Evolutionary conservation across 2,113 vertebrate species (phyloP), one percentile per base, ranked within the genome.

Genomic region (Neofelis nebulosa): DNA sequence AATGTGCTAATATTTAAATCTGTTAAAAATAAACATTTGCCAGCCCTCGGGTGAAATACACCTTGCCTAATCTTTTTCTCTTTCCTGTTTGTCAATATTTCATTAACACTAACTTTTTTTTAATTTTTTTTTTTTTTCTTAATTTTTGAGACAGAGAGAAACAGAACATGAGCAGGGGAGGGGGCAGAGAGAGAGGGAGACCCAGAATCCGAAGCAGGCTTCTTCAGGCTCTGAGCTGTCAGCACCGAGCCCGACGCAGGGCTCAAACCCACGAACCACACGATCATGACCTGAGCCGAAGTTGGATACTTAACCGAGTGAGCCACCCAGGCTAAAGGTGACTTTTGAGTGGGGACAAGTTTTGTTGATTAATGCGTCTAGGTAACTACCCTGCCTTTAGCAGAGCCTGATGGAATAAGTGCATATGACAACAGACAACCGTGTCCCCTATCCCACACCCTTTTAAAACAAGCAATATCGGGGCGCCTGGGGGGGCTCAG

Each of bases 1-100:
- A 21, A 18, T 57, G 16, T 66, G 33, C 57, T 92, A 66, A 87
- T 66, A 92, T 95, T 91, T 81, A 63, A 63, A 27, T 80, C 55
- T 36, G 19, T 36, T 89, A 73, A 95, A 88, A 96, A 65, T 65
- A 84, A 92, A 27, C 41, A 66, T 25, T 63, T 48, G 41, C 10
- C 31, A 29, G 63, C 18, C 50, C 21, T 90, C 36, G 48, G 27
- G 68, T 74, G 55, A 89, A 79, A n/a, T 52, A 15, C 16, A 45
- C 21, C 4, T 66, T 71, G 12, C 25, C 23, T 23, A 33, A 21
- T 29, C 41, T 76, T 89, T 45, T 55, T 65, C 36, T 52, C 73
- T 33, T 36, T 80, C 38, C 38, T 71, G 4, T 82, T 83, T 89
- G 45, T 81, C 63, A 73, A 79, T 71, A 68, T 74, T 89, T 95